Percentiles rank a stretch among this genome's conserved stretches.
Evolutionary conservation across 2,888 invertebrate species (phyloP).

Genomic region (Synanthedon andrenaeformis): DNA sequence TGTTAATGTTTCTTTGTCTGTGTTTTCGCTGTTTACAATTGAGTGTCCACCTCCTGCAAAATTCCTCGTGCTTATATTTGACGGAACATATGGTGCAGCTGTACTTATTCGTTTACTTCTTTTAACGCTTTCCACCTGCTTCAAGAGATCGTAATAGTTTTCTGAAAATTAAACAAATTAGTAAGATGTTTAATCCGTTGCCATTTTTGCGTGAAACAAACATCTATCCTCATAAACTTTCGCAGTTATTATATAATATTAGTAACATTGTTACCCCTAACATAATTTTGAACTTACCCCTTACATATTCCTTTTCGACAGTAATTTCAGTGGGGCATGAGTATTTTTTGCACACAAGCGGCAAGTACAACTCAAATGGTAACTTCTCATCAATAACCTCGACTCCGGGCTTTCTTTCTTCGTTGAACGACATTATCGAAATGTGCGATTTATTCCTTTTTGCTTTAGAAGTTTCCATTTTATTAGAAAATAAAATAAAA

Average conservation of each 20-base stretch:
- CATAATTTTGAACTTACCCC: constrained; percentile 11
- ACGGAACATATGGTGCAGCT: too few species aligned
- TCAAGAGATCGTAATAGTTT: too few species aligned
- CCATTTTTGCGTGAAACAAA: too few species aligned
- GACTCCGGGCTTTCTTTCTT: neutral
- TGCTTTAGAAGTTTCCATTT: neutral
- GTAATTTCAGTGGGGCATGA: constrained; percentile 15
- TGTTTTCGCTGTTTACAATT: constrained; percentile 2
- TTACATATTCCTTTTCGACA: constrained; percentile 17
- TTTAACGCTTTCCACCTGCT: too few species aligned
- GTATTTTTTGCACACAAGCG: constrained; percentile 16
- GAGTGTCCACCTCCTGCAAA: too few species aligned
- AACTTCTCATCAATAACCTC: neutral
- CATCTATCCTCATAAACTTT: too few species aligned
- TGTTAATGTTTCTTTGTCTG: constrained; percentile 11
- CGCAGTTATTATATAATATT: too few species aligned
- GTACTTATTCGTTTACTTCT: too few species aligned
- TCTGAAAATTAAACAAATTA: too few species aligned
- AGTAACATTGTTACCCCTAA: too few species aligned
- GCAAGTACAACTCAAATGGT: constrained; percentile 14
- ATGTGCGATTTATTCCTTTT: neutral
- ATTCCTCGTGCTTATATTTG: too few species aligned
- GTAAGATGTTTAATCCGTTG: too few species aligned
- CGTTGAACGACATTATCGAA: neutral
- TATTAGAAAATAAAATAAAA: neutral